These are phyloP conservation scores for Drosophila prostipennis DNA, from an alignment of 2,888 invertebrate species.

Conservation along the genomic window DNA sequence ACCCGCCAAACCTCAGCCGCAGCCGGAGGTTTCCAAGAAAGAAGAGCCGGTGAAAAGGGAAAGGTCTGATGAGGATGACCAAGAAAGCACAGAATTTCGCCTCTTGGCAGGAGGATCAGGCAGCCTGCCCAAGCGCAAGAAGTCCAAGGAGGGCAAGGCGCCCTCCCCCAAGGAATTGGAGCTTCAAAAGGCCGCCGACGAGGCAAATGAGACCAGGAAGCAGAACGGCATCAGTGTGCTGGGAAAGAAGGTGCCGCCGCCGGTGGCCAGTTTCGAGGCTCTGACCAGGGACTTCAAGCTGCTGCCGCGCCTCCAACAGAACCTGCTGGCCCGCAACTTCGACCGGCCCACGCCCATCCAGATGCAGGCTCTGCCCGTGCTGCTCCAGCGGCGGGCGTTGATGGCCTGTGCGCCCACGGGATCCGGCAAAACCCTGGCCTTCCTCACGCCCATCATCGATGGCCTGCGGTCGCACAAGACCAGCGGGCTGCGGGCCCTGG, in stretches of 20 bases:
- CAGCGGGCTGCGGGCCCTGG: conserved; percentile 92
- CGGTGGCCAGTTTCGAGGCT: conserved; percentile 89
- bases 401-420: conserved; percentile 98
- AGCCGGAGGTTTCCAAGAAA: background rate
- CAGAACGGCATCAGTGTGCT: conserved; percentile 90
- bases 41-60: conserved; percentile 6
- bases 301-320: conserved; percentile 86
- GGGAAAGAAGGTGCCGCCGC: conserved; percentile 92
- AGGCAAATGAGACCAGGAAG: conserved; percentile 89
- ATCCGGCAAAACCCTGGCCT: conserved; percentile 98
- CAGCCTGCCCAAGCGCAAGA: conserved; percentile 50
- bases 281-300: conserved; percentile 85
- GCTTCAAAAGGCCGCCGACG: conserved; percentile 38
- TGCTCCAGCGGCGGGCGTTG: conserved; percentile 93
- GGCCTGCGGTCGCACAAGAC: conserved; percentile 88
- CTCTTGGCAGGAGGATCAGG: conserved; percentile 28
- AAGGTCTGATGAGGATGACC: conserved; percentile 8
- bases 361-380: conserved; percentile 95
- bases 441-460: conserved; percentile 94
- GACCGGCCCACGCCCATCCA: conserved; percentile 94
- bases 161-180: conserved; percentile 39
- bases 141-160: conserved; percentile 46
- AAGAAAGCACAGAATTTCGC: conserved; percentile 45
- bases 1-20: conserved; percentile 7
- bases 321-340: conserved; percentile 89